phyloP scores from a whole-genome alignment of 2,888 invertebrate species.

The Linyphia triangularis region DNA sequence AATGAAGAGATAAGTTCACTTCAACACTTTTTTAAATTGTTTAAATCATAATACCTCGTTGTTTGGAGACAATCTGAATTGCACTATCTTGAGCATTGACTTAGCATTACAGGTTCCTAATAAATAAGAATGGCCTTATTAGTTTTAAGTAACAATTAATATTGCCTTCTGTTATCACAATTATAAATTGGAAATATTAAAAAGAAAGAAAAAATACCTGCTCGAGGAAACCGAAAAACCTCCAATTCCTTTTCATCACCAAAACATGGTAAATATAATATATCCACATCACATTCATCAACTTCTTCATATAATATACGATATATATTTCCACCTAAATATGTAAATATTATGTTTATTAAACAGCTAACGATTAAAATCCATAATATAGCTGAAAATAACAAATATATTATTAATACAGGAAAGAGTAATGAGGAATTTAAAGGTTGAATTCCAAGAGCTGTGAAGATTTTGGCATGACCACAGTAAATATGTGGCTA shows the following conservation, averaged over 20 bases:
- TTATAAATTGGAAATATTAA: neutral
- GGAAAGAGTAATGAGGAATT: no score
- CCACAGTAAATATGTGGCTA: no score
- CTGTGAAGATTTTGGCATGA: no score
- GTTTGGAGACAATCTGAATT: slow-evolving; percentile 82
- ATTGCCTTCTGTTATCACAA: neutral
- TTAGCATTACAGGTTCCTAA: slow-evolving; percentile 92
- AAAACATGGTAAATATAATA: slow-evolving; percentile 92
- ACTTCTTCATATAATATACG: slow-evolving; percentile 83
- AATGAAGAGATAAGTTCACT: no score
- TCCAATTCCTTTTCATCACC: slow-evolving; percentile 83
- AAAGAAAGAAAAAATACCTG: slow-evolving; percentile 78
- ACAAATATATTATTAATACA: no score
- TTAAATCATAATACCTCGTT: slow-evolving; percentile 76
- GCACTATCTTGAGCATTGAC: slow-evolving; percentile 89
- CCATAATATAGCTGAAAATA: no score
- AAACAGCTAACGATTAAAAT: no score
- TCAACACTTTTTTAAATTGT: no score
- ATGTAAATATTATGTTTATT: no score
- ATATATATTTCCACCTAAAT: slow-evolving; percentile 77
- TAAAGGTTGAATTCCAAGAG: no score
- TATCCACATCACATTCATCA: slow-evolving; percentile 89
- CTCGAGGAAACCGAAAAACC: slow-evolving; percentile 82
- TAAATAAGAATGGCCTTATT: neutral
- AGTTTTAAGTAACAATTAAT: neutral